These are phyloP conservation scores for Caenorhabditis panamensis DNA, from an alignment of 2,888 invertebrate genomes.

Conservation along the genomic window DNA sequence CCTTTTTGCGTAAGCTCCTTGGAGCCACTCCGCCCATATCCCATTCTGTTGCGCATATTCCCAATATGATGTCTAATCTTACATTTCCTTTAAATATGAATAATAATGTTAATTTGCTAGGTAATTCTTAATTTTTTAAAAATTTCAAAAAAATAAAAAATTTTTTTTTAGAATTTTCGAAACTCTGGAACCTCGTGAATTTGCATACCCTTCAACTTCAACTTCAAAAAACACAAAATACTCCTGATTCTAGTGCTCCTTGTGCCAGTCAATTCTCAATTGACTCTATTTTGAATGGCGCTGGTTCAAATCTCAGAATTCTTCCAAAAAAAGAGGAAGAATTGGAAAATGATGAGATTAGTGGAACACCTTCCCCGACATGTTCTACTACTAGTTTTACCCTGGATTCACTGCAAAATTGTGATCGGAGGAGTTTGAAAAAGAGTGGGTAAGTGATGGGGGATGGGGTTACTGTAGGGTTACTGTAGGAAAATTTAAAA, in stretches of 20 bases:
- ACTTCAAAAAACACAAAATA: background rate
- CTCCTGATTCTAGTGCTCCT: background rate
- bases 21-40: background rate
- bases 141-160: background rate
- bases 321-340: constrained; percentile 4
- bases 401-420: constrained; percentile 34
- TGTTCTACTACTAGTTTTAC: constrained; percentile 31
- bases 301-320: too few relatives aligned
- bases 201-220: background rate
- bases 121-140: background rate
- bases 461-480: background rate
- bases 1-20: background rate
- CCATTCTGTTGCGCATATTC: background rate
- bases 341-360: constrained; percentile 21
- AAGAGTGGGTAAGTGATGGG: constrained; percentile 23
- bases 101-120: background rate
- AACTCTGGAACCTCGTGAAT: background rate
- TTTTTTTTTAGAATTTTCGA: background rate
- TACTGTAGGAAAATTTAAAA: background rate
- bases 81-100: background rate
- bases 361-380: constrained; percentile 47
- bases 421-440: constrained; percentile 43
- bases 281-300: background rate
- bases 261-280: background rate
- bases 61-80: background rate